Evolutionary conservation across 2,113 vertebrate species (phyloP), one percentile per base, ranked within the genome.

Genomic region (Lepus europaeus): DNA sequence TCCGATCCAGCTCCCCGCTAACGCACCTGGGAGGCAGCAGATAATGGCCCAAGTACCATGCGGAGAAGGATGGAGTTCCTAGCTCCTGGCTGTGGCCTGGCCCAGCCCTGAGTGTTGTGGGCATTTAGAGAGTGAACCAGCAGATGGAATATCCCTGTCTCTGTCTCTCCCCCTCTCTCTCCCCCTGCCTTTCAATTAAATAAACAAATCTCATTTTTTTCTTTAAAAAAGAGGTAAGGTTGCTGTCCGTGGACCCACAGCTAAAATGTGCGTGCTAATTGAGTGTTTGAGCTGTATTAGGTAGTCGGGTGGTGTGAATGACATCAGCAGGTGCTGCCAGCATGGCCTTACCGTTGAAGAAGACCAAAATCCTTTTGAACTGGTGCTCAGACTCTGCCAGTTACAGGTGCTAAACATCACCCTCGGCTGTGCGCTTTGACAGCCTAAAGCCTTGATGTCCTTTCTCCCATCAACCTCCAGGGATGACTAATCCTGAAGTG

Each of bases 401-500:
- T 78, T 85, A 88, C 39, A 53, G 64, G 74, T 69, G 68, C 73
- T 49, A 12, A 87, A 72, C 59, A 27, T 39, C 3, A 17, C 11
- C 25, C 14, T 79, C 61, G 17, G 13, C 33, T 73, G 2, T 77
- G 69, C 49, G 10, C n/a, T 79, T 90, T 53, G 19, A 27, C 74
- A 36, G 49, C 61, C 73, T 73, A 25, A 33, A 86, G 16, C 2
- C 19, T 79, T 95, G 64, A 92, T n/a, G 33, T 91, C 9, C 11
- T 94, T 89, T 94, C 36, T 90, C 69, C 76, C 45, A 1, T 83
- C 23, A 9, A 29, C 31, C 64, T 11, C 9, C 95, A 99, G 99
- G 99, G 49, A 99, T 99, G 99, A 99, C 99, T 89, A 99, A 99
- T 97, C 99, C 99, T 6, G 99, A 99, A 97, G 99, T 99, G 66